A percentile compares a stretch with the other conserved stretches of the same genome.
These are phyloP conservation scores for Catostylus mosaicus DNA, from an alignment of 30 jellyfish, hydroid and myxozoan genomes.

Conservation along the genomic window DNA sequence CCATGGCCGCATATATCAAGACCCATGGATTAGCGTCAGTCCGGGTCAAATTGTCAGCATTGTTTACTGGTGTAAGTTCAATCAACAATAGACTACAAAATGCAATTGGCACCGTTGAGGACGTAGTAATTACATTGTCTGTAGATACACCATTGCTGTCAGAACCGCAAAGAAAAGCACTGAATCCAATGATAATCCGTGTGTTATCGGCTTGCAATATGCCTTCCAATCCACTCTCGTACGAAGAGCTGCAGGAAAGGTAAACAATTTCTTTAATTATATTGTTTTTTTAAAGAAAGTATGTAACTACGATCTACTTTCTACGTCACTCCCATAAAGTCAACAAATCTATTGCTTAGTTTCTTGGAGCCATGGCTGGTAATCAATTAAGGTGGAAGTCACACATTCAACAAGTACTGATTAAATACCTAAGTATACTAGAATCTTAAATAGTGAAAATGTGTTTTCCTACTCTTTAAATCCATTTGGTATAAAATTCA, in stretches of 20 bases:
- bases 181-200: conserved; percentile 83
- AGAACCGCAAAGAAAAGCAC: conserved; percentile 72
- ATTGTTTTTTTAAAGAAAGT: no score
- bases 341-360: no score
- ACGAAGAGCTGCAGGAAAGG: conserved; percentile 51
- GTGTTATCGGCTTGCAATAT: conserved; percentile 68
- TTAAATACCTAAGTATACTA: no score
- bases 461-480: no score
- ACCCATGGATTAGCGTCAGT: conserved; percentile 72
- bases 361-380: no score
- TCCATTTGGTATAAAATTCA: no score
- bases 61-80: conserved; percentile 72
- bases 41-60: conserved; percentile 73
- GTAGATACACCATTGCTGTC: conserved; percentile 89
- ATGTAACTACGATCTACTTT: no score
- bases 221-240: conserved; percentile 78
- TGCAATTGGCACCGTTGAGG: conserved; percentile 65
- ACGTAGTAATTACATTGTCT: conserved; percentile 64
- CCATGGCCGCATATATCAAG: conserved; percentile 47
- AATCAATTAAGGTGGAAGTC: no score
- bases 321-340: no score
- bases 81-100: conserved; percentile 50
- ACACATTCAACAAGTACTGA: no score
- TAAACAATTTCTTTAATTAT: no score
- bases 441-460: no score